Percentiles rank a stretch among this genome's conserved stretches.
These are phyloP conservation scores for Thymallus thymallus DNA, from an alignment of 2,113 vertebrate species.

Conservation along the genomic window DNA sequence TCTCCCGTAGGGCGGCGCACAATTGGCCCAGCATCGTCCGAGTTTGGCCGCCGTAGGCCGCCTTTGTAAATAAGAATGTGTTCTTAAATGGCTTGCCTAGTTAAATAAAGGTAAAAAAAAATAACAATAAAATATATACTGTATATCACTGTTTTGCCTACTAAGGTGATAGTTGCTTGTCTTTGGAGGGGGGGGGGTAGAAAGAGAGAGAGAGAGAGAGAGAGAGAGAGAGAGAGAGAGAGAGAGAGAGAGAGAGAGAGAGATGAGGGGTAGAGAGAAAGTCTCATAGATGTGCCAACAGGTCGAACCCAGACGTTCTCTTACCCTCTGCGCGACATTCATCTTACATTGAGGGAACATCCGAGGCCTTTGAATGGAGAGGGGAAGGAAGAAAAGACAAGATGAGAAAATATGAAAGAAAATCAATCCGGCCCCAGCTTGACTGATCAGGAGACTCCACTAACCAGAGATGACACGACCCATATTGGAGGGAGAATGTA, in stretches of 20 bases:
- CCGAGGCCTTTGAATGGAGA: constrained; percentile 43
- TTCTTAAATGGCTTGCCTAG: no score
- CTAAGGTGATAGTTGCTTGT: not conserved
- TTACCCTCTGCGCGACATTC: constrained; percentile 54
- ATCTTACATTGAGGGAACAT: constrained; percentile 54
- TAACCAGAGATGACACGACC: constrained; percentile 73
- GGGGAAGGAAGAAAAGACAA: constrained; percentile 54
- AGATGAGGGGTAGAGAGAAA: not conserved
- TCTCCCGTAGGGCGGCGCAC: no score
- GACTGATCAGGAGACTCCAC: constrained; percentile 73
- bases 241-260: not conserved
- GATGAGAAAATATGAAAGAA: constrained; percentile 67
- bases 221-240: not conserved
- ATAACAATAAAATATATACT: no score
- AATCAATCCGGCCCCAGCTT: constrained; percentile 64
- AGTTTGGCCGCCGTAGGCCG: no score
- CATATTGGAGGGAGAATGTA: constrained; percentile 64
- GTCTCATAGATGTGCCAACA: constrained; percentile 7
- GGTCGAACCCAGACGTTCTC: constrained; percentile 29
- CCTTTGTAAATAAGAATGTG: no score
- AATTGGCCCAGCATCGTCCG: no score
- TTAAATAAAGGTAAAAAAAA: no score
- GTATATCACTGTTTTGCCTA: no score
- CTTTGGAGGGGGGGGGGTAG: not conserved
- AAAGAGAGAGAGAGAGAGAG: no score